Evolutionary conservation across 2,113 vertebrate genomes (phyloP).

Genomic region (Burhinus oedicnemus): DNA sequence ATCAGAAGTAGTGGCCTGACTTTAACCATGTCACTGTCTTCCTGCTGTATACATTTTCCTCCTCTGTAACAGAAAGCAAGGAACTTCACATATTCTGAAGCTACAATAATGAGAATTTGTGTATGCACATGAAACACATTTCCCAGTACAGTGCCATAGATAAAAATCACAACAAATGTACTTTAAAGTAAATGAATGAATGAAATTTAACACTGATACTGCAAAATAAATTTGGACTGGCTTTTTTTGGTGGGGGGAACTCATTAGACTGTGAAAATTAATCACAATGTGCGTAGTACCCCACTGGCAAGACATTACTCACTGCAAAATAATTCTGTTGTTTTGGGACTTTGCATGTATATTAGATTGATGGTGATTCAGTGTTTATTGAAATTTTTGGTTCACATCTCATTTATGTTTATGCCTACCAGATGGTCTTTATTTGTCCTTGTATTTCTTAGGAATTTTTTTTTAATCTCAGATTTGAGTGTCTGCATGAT

Average conservation of each 20-base stretch:
- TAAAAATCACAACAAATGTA: constrained; percentile 14
- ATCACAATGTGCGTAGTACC: not conserved
- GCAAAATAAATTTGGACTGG: constrained; percentile 40
- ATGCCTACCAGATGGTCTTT: constrained; percentile 41
- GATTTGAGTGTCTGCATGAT: not conserved
- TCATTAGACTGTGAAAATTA: constrained; percentile 59
- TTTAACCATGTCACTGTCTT: not conserved
- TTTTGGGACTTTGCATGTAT: not conserved
- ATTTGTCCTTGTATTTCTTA: constrained; percentile 54
- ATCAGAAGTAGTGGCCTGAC: not conserved
- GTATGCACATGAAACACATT: not conserved
- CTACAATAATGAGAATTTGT: constrained; percentile 2
- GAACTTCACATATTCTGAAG: not conserved
- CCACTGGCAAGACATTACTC: constrained; percentile 16
- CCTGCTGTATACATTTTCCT: not conserved
- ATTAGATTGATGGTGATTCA: constrained; percentile 62
- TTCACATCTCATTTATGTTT: constrained; percentile 59
- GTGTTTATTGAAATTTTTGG: constrained; percentile 60
- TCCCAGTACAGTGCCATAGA: not conserved
- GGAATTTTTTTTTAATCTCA: not conserved
- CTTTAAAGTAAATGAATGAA: constrained; percentile 6
- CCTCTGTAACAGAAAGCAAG: not conserved
- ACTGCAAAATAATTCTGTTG: constrained; percentile 43
- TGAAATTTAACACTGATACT: constrained; percentile 49
- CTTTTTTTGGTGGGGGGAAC: not conserved